Percentiles rank a stretch among this genome's conserved stretches.
phyloP scores from a whole-genome alignment of 2,888 invertebrate genomes.

The Thysanoteuthis rhombus region DNA sequence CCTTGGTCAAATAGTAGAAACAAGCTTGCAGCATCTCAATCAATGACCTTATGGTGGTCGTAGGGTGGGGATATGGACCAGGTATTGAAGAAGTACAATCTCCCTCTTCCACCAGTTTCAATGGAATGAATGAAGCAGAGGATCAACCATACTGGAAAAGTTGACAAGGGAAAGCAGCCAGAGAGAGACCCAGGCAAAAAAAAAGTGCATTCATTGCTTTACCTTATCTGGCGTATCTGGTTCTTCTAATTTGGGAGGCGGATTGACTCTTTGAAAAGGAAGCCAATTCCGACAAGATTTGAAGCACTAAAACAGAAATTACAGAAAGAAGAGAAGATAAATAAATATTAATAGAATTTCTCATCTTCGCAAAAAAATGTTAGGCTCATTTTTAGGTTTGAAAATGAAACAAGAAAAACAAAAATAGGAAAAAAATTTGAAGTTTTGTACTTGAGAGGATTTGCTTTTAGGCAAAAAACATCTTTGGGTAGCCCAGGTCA shows the following conservation, averaged over 20 bases:
- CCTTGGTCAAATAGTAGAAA: not conserved
- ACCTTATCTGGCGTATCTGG: not conserved
- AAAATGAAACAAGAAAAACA: not conserved
- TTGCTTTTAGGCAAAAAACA: not conserved
- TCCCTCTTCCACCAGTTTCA: not conserved
- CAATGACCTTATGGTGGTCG: not conserved
- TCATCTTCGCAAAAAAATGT: not conserved
- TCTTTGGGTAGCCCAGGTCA: too few species aligned
- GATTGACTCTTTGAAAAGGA: constrained; percentile 12
- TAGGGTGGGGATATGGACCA: too few species aligned
- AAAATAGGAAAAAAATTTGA: not conserved
- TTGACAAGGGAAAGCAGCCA: constrained; percentile 12
- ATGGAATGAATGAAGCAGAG: not conserved
- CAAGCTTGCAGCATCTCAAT: not conserved
- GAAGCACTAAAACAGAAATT: not conserved
- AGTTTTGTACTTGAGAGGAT: not conserved
- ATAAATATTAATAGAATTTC: not conserved
- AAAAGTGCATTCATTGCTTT: not conserved
- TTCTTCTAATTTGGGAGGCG: not conserved
- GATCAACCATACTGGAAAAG: not conserved
- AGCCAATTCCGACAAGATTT: constrained; percentile 12
- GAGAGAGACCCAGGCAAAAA: not conserved
- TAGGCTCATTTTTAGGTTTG: not conserved
- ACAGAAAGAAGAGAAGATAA: not conserved
- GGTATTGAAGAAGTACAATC: not conserved